A percentile compares a stretch with the other conserved stretches of the same genome.
phyloP scores from a whole-genome alignment of 1,140 invertebrate species.

The Cherax destructor region DNA sequence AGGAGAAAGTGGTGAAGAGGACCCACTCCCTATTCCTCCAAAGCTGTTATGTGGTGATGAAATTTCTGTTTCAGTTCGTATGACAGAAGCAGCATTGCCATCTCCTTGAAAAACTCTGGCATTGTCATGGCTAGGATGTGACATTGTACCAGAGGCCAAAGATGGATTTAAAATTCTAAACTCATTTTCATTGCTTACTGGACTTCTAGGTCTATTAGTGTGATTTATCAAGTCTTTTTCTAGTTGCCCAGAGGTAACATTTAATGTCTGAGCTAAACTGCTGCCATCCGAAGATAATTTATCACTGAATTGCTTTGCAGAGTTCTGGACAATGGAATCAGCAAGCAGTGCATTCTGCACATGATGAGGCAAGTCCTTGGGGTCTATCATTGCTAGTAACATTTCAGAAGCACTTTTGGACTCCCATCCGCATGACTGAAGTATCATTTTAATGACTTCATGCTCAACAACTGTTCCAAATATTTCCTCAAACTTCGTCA shows the following conservation, averaged over 20 bases:
- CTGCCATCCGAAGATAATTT: no score
- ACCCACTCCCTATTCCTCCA: constrained; percentile 3
- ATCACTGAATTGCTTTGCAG: not conserved
- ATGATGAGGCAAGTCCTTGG: constrained; percentile 17
- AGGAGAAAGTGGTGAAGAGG: constrained; percentile 10
- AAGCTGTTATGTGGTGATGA: not conserved
- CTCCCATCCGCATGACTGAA: constrained; percentile 68
- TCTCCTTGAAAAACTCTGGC: not conserved
- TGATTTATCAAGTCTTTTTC: not conserved
- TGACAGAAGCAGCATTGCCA: not conserved
- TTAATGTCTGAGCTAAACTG: not conserved
- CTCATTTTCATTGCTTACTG: not conserved
- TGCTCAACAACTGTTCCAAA: constrained; percentile 65
- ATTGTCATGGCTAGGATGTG: not conserved
- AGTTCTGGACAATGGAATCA: constrained; percentile 8
- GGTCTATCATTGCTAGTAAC: constrained; percentile 61
- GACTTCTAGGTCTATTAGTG: not conserved
- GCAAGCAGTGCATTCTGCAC: constrained; percentile 18
- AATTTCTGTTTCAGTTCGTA: not conserved
- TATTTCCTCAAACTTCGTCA: constrained; percentile 67
- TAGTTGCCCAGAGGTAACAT: not conserved
- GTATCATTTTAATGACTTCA: constrained; percentile 70
- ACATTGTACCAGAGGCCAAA: not conserved
- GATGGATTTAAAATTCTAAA: not conserved
- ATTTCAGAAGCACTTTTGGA: constrained; percentile 38